These are phyloP conservation scores for Osmoderma eremita DNA, from an alignment of 2,888 invertebrate species.

Conservation along the genomic window DNA sequence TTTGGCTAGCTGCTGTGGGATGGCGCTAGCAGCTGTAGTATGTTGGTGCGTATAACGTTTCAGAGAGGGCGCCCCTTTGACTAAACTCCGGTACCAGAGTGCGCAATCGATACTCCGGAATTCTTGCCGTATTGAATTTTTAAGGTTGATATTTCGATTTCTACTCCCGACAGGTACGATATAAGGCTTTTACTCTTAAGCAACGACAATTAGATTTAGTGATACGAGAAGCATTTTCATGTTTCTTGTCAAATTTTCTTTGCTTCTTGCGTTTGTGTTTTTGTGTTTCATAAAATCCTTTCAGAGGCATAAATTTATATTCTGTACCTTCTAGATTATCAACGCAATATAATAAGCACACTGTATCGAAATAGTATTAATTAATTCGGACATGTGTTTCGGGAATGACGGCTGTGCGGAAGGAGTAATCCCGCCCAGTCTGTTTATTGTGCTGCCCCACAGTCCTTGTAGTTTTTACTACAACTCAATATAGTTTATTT, in stretches of 20 bases:
- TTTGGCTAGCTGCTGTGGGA: neutral
- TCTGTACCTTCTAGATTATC: too few species aligned
- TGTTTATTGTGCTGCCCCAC: too few species aligned
- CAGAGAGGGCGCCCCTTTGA: constrained; percentile 29
- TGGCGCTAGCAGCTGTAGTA: neutral
- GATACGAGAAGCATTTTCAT: constrained; percentile 38
- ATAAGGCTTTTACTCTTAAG: constrained; percentile 30
- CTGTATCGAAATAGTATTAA: too few species aligned
- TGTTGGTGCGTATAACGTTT: neutral
- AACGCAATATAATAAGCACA: too few species aligned
- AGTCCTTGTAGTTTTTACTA: too few species aligned
- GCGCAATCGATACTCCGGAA: constrained; percentile 33
- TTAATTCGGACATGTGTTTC: too few species aligned
- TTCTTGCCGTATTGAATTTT: constrained; percentile 48
- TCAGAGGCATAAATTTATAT: too few species aligned
- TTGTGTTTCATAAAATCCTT: too few species aligned
- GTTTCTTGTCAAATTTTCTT: constrained; percentile 30
- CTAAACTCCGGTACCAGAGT: constrained; percentile 9
- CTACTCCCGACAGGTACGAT: constrained; percentile 48
- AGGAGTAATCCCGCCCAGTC: too few species aligned
- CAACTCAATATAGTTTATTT: too few species aligned
- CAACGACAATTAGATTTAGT: constrained; percentile 38
- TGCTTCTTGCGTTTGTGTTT: neutral
- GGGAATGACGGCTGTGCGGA: too few species aligned
- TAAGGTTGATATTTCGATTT: constrained; percentile 54